Base-by-base conservation (phyloP, 2,888 invertebrate genomes). In the Caenorhabditis plicata region DNA sequence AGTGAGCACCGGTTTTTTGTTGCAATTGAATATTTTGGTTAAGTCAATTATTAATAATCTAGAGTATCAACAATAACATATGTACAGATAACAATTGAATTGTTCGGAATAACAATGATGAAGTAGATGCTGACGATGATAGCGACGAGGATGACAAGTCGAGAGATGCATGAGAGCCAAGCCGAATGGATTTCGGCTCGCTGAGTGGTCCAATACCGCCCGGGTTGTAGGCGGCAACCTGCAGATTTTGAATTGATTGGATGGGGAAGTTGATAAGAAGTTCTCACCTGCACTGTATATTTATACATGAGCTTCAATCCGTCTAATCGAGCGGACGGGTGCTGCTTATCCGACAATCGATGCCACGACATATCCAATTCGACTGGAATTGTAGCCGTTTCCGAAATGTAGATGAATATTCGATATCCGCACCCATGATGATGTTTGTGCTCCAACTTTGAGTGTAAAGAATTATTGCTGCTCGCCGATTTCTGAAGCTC, bases 171-270 rank as follows among this genome's bases (percentile, higher is more conserved):
- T 45, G 55, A 7, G 66, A 43, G 0, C 77, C 76, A 13, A 76
- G 55, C 43, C 76, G 67, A 27, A 77, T 68, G 26, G 66, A 62
- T 27, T 60, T 49, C 1, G 72, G 43, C 7, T 61, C 54, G 46
- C 71, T 71, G 17, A 53, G 29, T 2, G 77, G 77, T 22, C 77
- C 77, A 20, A 72, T 43, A 11, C 77, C 77, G 20, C 77, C 77
- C 13, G 66, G 50, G 52, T 77, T 77, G 58, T 74, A 77, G 31
- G 65, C 77, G 19, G 76, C 76, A 2, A 71, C 74, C n/a, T n/a
- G n/a, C n/a, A n/a, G n/a, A n/a, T n/a, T n/a, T n/a, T n/a, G n/a
- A n/a, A n/a, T n/a, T n/a, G n/a, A n/a, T n/a, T n/a, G n/a, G n/a
- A n/a, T n/a, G n/a, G n/a, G n/a, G n/a, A n/a, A n/a, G n/a, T n/a